phyloP scores from a whole-genome alignment of 2,113 vertebrate genomes.

The Calonectris borealis region DNA sequence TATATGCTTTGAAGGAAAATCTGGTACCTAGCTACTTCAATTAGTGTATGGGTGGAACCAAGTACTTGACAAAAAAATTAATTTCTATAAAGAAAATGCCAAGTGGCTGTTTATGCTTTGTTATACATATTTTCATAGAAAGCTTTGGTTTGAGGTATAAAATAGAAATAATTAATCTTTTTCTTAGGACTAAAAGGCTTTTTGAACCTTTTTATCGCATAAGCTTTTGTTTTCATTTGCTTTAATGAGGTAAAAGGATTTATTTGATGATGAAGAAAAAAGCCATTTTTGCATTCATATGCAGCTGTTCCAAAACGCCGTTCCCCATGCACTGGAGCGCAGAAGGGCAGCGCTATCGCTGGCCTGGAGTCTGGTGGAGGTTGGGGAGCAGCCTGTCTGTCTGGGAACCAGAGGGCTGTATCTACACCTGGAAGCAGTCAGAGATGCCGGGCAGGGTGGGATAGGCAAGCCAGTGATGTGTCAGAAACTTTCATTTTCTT shows the following conservation, averaged over 20 bases:
- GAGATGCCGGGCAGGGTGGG: not conserved
- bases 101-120: not conserved
- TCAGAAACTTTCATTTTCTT: not conserved
- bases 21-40: too few species aligned
- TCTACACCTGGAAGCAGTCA: not conserved
- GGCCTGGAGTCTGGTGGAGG: not conserved
- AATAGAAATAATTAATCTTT: not conserved
- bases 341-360: rapidly evolving
- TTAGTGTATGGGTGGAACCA: rapidly evolving
- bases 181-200: not conserved
- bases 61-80: not conserved
- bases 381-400: not conserved
- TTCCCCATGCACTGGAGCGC: not conserved
- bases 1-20: not conserved
- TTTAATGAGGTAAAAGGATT: not conserved
- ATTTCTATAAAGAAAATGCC: not conserved
- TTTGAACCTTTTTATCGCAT: not conserved
- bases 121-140: not conserved
- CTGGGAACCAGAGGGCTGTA: not conserved
- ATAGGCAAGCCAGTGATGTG: rapidly evolving
- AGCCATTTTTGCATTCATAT: rapidly evolving
- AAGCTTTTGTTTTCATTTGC: not conserved
- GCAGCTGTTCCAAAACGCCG: not conserved
- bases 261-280: too few species aligned
- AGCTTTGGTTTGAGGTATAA: not conserved